Base-by-base conservation (phyloP, 64 coral and sea anemone species). In the Dendronephthya gigantea region DNA sequence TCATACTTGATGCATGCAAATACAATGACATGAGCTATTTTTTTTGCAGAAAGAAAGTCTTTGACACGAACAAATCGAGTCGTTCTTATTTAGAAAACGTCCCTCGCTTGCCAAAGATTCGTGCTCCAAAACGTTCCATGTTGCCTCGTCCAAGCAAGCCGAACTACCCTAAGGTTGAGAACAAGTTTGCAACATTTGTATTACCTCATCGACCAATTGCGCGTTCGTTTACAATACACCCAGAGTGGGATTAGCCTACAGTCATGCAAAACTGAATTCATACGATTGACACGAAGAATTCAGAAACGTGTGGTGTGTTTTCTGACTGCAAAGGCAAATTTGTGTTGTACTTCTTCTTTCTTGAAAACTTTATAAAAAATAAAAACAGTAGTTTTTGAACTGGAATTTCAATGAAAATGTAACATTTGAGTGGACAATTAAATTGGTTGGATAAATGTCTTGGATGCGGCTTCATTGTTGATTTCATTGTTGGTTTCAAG, bases 71-170 rank as follows among this genome's bases (percentile, higher is more conserved):
- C 1, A 79, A 19, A 3, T 6, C 2, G 9, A 36, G 15, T 6
- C 31, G 72, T 34, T 66, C 58, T 2, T 79, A 79, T 9, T 19
- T 79, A 4, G 72, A 79, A 39, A 79, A 79, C 31, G 17, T 79
- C 15, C 72, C 72, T 79, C 72, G 72, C 72, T 34, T 79, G 36
- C 72, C 72, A 10, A 79, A 79, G 72, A 79, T 79, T 17, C 13
- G 36, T 2, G 72, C 29, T 36, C 72, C 36, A 36, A 79, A 79
- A 35, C 72, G 72, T 79, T 36, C 30, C 9, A 79, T 29, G 36
- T 34, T 34, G 0, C 72, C 15, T 39, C 30, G 32, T 39, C 15
- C 29, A 8, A 34, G 4, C 32, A 36, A 39, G 15, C 72, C 72
- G 1, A 19, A 19, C 27, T 29, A 79, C 19, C 32, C 32, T 28